Evolutionary conservation across 2,113 vertebrate genomes (phyloP).

Genomic region (Anguilla japonica): DNA sequence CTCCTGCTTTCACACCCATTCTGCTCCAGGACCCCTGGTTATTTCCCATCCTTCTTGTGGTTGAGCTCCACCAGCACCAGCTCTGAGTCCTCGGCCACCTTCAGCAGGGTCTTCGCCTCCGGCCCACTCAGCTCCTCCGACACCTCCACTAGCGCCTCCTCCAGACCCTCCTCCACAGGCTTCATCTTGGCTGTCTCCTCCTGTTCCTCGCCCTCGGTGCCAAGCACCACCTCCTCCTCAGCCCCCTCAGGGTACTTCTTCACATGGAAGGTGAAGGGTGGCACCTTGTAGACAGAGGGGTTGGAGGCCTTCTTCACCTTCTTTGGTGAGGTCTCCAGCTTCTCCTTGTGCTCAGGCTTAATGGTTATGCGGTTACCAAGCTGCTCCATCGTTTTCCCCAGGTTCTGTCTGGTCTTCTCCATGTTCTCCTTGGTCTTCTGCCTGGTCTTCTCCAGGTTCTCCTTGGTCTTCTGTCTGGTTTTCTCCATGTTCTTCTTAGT

Average conservation of each 20-base stretch:
- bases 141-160: constrained; percentile 77
- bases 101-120: constrained; percentile 67
- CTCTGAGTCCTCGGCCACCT: constrained; percentile 80
- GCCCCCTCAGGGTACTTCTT: constrained; percentile 92
- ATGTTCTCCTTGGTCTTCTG: constrained; percentile 85
- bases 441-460: constrained; percentile 86
- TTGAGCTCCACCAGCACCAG: constrained; percentile 79
- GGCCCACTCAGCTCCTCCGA: constrained; percentile 55
- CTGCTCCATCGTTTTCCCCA: constrained; percentile 97
- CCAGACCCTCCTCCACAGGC: constrained; percentile 77
- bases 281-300: constrained; percentile 91
- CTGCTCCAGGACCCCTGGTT: constrained; percentile 30
- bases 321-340: constrained; percentile 86
- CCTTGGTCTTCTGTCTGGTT: constrained; percentile 84
- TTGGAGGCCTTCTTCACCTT: constrained; percentile 93
- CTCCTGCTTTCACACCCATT: constrained; percentile 7
- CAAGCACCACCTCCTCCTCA: constrained; percentile 82
- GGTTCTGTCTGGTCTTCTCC: constrained; percentile 88
- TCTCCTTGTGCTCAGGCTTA: constrained; percentile 86
- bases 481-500: constrained; percentile 89
- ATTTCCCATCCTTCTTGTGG: constrained; percentile 81
- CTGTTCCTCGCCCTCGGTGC: constrained; percentile 52
- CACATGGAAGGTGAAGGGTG: constrained; percentile 95
- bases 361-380: constrained; percentile 88
- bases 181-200: constrained; percentile 41